These are phyloP conservation scores for Camponotus floridanus DNA, from an alignment of 1,140 invertebrate species.

Conservation along the genomic window DNA sequence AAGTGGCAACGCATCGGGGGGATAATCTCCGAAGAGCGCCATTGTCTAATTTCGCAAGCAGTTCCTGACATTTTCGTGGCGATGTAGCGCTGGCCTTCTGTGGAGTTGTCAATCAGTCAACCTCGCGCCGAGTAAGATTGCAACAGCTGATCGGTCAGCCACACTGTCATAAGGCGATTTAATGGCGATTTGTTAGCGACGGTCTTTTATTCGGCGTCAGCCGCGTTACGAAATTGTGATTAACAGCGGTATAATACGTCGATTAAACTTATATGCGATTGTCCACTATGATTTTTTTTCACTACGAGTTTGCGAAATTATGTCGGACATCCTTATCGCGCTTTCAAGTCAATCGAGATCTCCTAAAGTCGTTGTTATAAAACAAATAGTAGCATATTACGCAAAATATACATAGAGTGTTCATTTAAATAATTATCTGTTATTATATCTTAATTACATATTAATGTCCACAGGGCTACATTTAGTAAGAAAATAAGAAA, in stretches of 20 bases:
- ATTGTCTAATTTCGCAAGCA: slow-evolving; percentile 77
- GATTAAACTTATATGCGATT: slow-evolving; percentile 51
- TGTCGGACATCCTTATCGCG: slow-evolving; percentile 32
- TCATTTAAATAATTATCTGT: slow-evolving; percentile 17
- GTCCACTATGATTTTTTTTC: slow-evolving; percentile 16
- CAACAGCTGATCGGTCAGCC: slow-evolving; percentile 79
- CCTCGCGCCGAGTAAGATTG: slow-evolving; percentile 67
- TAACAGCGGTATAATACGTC: slow-evolving; percentile 48
- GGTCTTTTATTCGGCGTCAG: slow-evolving; percentile 40
- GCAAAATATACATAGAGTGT: background rate
- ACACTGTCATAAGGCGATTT: slow-evolving; percentile 58
- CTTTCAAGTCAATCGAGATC: background rate
- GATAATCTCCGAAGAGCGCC: slow-evolving; percentile 57
- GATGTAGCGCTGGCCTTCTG: slow-evolving; percentile 76
- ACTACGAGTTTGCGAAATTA: slow-evolving; percentile 35
- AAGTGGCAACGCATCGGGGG: background rate
- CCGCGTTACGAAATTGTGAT: slow-evolving; percentile 53
- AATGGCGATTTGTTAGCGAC: slow-evolving; percentile 60
- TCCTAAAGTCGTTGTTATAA: background rate
- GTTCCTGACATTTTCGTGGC: slow-evolving; percentile 81
- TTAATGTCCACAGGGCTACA: background rate
- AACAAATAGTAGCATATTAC: background rate
- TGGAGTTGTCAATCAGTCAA: slow-evolving; percentile 72
- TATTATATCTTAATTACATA: background rate
- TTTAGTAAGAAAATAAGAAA: background rate